phyloP scores from a whole-genome alignment of 1,140 invertebrate genomes.

The Agraylea sexmaculata region DNA sequence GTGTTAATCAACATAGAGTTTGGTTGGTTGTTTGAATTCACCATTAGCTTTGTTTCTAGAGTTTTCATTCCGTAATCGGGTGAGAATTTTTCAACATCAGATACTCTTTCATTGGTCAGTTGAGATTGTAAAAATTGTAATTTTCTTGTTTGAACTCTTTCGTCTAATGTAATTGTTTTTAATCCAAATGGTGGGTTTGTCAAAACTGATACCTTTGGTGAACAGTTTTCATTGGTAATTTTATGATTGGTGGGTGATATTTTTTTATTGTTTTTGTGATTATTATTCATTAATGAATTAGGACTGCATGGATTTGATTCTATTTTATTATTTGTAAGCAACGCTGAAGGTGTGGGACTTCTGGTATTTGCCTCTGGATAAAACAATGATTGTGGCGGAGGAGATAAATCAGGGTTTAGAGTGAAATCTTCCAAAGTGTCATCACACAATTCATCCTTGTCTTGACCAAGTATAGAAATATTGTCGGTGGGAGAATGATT shows the following conservation, averaged over 20 bases:
- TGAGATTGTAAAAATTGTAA: constrained; percentile 37
- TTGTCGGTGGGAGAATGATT: constrained; percentile 39
- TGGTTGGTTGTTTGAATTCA: constrained; percentile 27
- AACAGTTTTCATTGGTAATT: neutral
- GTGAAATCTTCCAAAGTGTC: constrained; percentile 12
- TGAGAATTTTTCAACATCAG: constrained; percentile 9
- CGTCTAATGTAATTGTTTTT: constrained; percentile 39
- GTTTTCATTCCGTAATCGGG: constrained; percentile 16
- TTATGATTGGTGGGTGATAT: constrained; percentile 1
- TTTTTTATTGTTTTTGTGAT: constrained; percentile 4
- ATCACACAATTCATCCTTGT: constrained; percentile 16
- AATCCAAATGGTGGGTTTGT: constrained; percentile 31
- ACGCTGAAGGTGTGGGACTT: constrained; percentile 15
- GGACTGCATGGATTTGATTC: too few species aligned
- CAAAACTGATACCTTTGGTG: neutral
- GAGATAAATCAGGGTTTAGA: constrained; percentile 1
- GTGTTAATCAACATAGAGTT: constrained; percentile 34
- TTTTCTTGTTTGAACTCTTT: constrained; percentile 40
- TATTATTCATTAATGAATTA: too few species aligned
- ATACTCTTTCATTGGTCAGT: constrained; percentile 26
- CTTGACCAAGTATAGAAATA: constrained; percentile 21
- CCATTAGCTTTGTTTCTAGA: constrained; percentile 15
- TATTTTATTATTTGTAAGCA: constrained; percentile 7
- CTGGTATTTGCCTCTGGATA: too few species aligned
- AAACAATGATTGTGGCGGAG: too few species aligned